Evolutionary conservation across 2,888 invertebrate genomes (phyloP).

Genomic region (Elmis aenea): DNA sequence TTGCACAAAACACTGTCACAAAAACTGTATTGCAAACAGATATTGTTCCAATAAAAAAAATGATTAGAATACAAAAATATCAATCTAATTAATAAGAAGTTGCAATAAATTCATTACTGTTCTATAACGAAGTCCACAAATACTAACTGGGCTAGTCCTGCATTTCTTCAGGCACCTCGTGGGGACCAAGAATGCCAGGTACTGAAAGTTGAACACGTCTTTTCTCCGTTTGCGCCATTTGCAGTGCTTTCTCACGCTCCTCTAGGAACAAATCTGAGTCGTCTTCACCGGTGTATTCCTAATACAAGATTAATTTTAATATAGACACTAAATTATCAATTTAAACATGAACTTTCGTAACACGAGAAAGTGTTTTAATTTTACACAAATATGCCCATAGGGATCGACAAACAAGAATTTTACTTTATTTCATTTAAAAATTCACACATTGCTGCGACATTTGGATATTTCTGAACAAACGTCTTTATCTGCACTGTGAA

Average conservation of each 20-base stretch:
- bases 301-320: conserved; percentile 13
- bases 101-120: conserved; percentile 31
- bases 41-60: conserved; percentile 10
- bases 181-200: conserved; percentile 94
- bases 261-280: conserved; percentile 96
- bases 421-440: too few species aligned
- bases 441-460: too few species aligned
- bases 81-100: conserved; percentile 32
- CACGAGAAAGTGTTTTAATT: too few species aligned
- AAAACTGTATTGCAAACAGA: conserved; percentile 13
- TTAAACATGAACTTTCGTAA: too few species aligned
- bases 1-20: too few species aligned
- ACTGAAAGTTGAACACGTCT: conserved; percentile 88
- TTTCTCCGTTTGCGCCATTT: conserved; percentile 90
- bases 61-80: conserved; percentile 38
- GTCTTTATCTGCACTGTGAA: too few species aligned
- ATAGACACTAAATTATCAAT: too few species aligned
- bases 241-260: conserved; percentile 86
- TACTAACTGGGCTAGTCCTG: conserved; percentile 62
- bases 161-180: conserved; percentile 94
- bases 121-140: conserved; percentile 12
- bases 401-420: too few species aligned
- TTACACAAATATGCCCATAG: too few species aligned
- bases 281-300: conserved; percentile 99
- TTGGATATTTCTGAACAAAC: too few species aligned